Evolutionary conservation across 1,140 invertebrate genomes (phyloP).

Genomic region (Aethina tumida): DNA sequence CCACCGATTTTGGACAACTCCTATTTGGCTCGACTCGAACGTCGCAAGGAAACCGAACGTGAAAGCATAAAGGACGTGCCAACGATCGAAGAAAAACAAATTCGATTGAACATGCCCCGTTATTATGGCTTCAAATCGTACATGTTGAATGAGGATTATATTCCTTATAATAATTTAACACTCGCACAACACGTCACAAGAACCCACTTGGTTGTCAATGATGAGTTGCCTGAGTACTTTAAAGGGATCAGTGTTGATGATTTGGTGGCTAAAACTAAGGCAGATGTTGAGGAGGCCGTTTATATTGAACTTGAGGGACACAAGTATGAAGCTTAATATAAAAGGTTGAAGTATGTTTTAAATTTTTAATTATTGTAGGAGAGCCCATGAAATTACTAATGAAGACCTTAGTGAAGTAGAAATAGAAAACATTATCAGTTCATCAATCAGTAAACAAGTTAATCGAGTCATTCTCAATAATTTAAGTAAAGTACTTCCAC

Average conservation of each 20-base stretch:
- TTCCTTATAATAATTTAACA: conserved; percentile 57
- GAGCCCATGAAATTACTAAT: conserved; percentile 18
- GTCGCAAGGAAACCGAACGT: conserved; percentile 38
- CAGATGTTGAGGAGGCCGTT: conserved; percentile 48
- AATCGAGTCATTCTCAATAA: conserved; percentile 53
- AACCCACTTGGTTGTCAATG: conserved; percentile 48
- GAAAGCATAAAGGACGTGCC: conserved; percentile 51
- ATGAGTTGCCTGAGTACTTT: conserved; percentile 46
- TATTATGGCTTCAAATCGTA: conserved; percentile 66
- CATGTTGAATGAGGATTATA: conserved; percentile 45
- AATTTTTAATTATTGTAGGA: conserved; percentile 12
- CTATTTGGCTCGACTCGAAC: conserved; percentile 32
- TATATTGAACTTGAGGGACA: conserved; percentile 44
- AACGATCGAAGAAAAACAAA: conserved; percentile 73
- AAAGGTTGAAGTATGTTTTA: conserved; percentile 11
- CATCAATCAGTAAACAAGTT: conserved; percentile 51
- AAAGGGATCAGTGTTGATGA: conserved; percentile 37
- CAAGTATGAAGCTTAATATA: conserved; percentile 38
- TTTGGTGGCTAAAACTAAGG: conserved; percentile 39
- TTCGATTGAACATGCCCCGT: conserved; percentile 66
- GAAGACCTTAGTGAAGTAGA: conserved; percentile 20
- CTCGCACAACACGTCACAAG: conserved; percentile 61
- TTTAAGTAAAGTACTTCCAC: conserved; percentile 43
- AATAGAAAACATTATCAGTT: conserved; percentile 38
- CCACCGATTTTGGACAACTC: conserved; percentile 50